Conservation (phyloP, 2,797 vertebrate genomes). For the Otolemur crassicaudatus region DNA sequence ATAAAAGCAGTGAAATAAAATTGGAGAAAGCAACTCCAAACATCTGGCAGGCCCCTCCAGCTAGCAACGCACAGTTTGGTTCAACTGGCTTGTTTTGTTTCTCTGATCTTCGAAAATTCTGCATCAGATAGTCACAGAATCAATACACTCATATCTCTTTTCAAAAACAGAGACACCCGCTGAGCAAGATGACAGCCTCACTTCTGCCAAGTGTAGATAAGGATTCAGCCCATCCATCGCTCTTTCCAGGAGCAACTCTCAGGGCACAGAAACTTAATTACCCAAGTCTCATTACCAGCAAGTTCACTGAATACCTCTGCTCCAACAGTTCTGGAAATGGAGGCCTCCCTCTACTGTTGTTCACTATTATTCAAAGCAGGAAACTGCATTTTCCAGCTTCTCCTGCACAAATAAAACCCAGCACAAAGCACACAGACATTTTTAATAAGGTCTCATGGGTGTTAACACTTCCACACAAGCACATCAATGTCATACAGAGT, state of each 20-base stretch:
- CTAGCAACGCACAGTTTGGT: not conserved
- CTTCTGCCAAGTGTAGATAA: constrained; percentile 27
- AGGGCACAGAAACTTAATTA: not conserved
- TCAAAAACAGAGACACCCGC: constrained; percentile 18
- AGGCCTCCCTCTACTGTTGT: not conserved
- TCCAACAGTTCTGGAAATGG: not conserved
- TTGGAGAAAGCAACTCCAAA: not conserved
- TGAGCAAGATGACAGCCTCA: not conserved
- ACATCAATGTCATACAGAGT: fast-evolving
- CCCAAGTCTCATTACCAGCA: constrained; percentile 17
- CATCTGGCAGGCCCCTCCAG: not conserved
- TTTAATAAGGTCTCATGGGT: not conserved
- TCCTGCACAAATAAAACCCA: not conserved
- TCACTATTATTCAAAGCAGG: not conserved
- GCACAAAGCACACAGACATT: not conserved
- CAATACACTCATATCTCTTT: not conserved
- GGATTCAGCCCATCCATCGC: not conserved
- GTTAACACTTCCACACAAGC: not conserved
- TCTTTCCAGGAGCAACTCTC: not conserved
- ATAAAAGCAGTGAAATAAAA: constrained; percentile 19
- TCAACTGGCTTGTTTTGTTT: not conserved
- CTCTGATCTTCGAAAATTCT: not conserved
- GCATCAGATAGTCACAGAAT: not conserved
- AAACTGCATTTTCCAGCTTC: not conserved
- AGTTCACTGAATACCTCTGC: not conserved